Evolutionary conservation across 1,140 invertebrate genomes (phyloP), one percentile per base, ranked within the genome.

Genomic region (Drepana arcuata): DNA sequence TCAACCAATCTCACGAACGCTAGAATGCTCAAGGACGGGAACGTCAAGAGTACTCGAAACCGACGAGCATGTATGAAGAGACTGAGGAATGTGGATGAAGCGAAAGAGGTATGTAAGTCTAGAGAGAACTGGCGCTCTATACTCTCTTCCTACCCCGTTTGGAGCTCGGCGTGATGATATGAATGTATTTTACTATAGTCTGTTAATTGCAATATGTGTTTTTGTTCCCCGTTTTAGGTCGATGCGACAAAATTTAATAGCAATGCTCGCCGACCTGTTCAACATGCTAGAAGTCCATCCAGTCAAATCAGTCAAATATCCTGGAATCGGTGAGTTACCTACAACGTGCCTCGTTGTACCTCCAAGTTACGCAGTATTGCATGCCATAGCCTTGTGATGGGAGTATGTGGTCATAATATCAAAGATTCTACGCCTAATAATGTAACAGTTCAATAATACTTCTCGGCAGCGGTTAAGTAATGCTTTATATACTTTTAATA

Each of bases 211-310:
- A 5, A 27, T 7, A 5, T 16, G 12, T 14, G 15, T 14, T 21
- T 7, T 36, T 32, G 2, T 16, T 33, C 35, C 31, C 11, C 25
- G 45, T 70, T 73, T 38, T 72, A 95, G 93, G 48, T 93, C 92
- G 26, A 95, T 97, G 90, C 92, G 92, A 64, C 91, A 94, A 64
- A 99, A 99, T 86, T 85, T 99, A 56, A 87, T 97, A 48, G 94
- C 94, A 26, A 93, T 99, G 84, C 84, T 99, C 47, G 95, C 97
- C 36, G 97, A 99, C 78, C 87, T 99, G 46, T 99, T 99, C 75
- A 96, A 96, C 70, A 88, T 96, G 42, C 88, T 99, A 67, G 97
- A 99, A 86, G 93, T 97, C 39, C 92, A 95, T 85, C 94, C 94
- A 3, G 93, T 92, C 6, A 92, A 94, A 68, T 94, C 93, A 73